These are phyloP conservation scores for Hybognathus amarus DNA, from an alignment of 2,797 vertebrate genomes.

Conservation along the genomic window DNA sequence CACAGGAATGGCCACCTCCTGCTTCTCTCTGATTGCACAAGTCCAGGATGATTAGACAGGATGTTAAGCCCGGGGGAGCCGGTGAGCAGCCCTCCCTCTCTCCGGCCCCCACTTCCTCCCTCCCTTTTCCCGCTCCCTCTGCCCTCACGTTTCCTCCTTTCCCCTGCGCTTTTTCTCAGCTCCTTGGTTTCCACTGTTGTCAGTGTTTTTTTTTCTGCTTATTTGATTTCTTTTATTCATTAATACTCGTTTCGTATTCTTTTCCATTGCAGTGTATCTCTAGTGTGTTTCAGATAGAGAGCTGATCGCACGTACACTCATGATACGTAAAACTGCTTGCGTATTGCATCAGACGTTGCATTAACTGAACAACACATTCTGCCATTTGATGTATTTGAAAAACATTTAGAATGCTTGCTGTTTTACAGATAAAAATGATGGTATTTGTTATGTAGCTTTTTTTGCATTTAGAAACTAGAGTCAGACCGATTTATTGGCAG, in stretches of 20 bases:
- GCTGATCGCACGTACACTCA: neutral
- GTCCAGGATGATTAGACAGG: conserved; percentile 67
- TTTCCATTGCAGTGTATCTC: conserved; percentile 1
- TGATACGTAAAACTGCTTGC: neutral
- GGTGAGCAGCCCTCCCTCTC: conserved; percentile 33
- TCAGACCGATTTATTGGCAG: no score
- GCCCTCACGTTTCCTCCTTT: conserved; percentile 48
- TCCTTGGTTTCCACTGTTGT: conserved; percentile 19
- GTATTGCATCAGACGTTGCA: neutral
- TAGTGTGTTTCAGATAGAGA: conserved; percentile 7
- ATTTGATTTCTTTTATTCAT: conserved; percentile 29
- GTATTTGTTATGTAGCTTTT: neutral
- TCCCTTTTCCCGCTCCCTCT: conserved; percentile 44
- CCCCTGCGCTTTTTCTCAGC: conserved; percentile 19
- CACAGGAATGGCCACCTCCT: conserved; percentile 60
- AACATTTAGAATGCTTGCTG: conserved; percentile 1
- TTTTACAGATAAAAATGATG: neutral
- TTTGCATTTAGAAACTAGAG: neutral
- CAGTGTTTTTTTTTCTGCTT: neutral
- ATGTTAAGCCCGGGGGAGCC: conserved; percentile 62
- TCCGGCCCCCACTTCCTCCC: conserved; percentile 43
- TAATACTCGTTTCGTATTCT: neutral
- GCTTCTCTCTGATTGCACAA: conserved; percentile 64
- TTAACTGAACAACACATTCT: neutral
- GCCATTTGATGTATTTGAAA: neutral